Evolutionary conservation across 2,888 invertebrate species (phyloP).

Genomic region (Philereme vetulata): DNA sequence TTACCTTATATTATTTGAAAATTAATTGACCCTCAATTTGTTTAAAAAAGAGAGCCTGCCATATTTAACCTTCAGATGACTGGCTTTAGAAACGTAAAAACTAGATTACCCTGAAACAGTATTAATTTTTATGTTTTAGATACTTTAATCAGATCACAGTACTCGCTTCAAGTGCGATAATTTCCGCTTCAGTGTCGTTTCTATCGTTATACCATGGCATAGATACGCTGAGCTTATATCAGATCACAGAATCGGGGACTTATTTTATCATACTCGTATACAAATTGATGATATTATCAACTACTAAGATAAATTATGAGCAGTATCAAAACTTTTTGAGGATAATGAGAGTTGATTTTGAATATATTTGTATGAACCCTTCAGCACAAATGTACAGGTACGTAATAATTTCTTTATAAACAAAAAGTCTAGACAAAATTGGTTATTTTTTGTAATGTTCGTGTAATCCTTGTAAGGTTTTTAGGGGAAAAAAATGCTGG

Average conservation of each 20-base stretch:
- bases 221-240: not conserved
- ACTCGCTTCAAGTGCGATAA: not conserved
- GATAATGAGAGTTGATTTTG: constrained; percentile 55
- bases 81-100: no score
- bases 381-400: constrained; percentile 54
- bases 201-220: not conserved
- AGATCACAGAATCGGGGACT: constrained; percentile 51
- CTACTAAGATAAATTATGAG: constrained; percentile 46
- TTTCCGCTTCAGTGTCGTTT: not conserved
- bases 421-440: no score
- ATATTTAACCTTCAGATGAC: no score
- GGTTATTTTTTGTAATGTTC: no score
- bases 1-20: no score
- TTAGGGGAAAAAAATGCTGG: no score
- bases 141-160: not conserved
- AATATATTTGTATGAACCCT: constrained; percentile 48
- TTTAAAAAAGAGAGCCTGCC: no score
- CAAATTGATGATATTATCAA: constrained; percentile 49
- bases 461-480: not conserved
- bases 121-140: not conserved
- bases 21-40: no score
- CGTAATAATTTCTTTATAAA: no score
- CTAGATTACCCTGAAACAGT: no score
- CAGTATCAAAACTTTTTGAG: constrained; percentile 51
- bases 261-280: constrained; percentile 56